Evolutionary conservation across 2,113 vertebrate species (phyloP).

Genomic region (Anoplopoma fimbria): DNA sequence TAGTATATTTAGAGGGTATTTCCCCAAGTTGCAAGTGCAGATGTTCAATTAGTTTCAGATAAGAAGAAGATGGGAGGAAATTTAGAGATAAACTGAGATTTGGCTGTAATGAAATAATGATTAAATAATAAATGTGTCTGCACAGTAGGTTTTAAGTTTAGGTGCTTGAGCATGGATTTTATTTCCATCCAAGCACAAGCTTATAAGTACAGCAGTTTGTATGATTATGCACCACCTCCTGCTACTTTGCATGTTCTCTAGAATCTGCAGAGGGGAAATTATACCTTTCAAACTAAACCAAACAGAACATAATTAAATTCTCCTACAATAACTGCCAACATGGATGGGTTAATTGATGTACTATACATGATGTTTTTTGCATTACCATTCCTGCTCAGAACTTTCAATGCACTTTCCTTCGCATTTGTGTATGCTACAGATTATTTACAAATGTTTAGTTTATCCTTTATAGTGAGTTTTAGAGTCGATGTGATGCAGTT

Average conservation of each 20-base stretch:
- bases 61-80: slow-evolving; percentile 8
- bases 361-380: neutral
- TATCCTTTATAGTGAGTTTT: neutral
- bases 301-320: slow-evolving; percentile 40
- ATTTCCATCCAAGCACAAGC: slow-evolving; percentile 8
- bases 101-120: slow-evolving; percentile 19
- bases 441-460: slow-evolving; percentile 12
- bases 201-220: slow-evolving; percentile 1
- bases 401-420: neutral
- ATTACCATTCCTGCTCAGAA: neutral
- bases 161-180: neutral
- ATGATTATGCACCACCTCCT: slow-evolving; percentile 19
- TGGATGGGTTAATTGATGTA: slow-evolving; percentile 30
- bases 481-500: slow-evolving; percentile 8
- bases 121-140: slow-evolving; percentile 21
- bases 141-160: neutral
- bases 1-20: slow-evolving; percentile 17
- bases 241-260: slow-evolving; percentile 34
- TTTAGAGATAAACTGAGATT: slow-evolving; percentile 7
- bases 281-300: slow-evolving; percentile 49
- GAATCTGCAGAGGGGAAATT: slow-evolving; percentile 53
- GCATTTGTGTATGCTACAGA: slow-evolving; percentile 33
- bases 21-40: slow-evolving; percentile 37
- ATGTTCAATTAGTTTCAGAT: slow-evolving; percentile 34
- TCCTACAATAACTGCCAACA: slow-evolving; percentile 25